A percentile compares a stretch with the other conserved stretches of the same genome.
Evolutionary conservation across 2,113 vertebrate species (phyloP).

Genomic region (Cricetomys ansorgei): DNA sequence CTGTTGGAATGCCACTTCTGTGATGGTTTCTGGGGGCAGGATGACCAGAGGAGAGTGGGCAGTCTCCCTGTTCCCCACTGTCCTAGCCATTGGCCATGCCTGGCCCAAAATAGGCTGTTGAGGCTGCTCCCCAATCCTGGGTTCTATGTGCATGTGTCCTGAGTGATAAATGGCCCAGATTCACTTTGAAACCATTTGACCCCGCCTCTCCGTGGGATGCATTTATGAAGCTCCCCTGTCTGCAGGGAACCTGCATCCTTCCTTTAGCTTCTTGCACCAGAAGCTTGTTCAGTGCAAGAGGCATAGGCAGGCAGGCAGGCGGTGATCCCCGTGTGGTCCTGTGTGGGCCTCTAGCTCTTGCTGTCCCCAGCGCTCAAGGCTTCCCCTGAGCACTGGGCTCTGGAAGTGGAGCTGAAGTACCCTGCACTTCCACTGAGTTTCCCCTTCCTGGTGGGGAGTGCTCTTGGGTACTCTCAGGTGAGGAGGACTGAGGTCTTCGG

Average conservation of each 20-base stretch:
- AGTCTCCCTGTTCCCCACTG: not conserved
- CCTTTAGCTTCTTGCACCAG: not conserved
- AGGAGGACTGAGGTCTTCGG: fast-evolving
- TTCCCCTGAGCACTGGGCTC: not conserved
- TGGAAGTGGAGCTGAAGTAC: not conserved
- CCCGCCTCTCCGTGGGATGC: fast-evolving
- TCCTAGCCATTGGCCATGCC: no score
- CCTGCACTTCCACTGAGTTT: fast-evolving
- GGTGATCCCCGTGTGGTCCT: fast-evolving
- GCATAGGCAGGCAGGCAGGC: not conserved
- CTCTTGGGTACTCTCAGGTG: not conserved
- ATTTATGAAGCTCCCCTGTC: fast-evolving
- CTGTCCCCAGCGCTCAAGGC: fast-evolving
- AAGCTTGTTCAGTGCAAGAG: fast-evolving
- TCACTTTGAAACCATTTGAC: fast-evolving
- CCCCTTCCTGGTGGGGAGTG: fast-evolving
- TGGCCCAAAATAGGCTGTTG: not conserved
- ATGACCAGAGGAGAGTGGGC: no score
- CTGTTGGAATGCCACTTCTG: not conserved
- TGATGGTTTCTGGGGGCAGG: not conserved
- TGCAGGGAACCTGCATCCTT: not conserved
- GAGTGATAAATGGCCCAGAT: not conserved
- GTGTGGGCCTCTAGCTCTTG: fast-evolving
- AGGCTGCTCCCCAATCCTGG: fast-evolving
- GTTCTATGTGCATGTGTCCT: not conserved